Evolutionary conservation across 2,113 vertebrate species (phyloP), one percentile per base, ranked within the genome.

Genomic region (Lagopus leucura): DNA sequence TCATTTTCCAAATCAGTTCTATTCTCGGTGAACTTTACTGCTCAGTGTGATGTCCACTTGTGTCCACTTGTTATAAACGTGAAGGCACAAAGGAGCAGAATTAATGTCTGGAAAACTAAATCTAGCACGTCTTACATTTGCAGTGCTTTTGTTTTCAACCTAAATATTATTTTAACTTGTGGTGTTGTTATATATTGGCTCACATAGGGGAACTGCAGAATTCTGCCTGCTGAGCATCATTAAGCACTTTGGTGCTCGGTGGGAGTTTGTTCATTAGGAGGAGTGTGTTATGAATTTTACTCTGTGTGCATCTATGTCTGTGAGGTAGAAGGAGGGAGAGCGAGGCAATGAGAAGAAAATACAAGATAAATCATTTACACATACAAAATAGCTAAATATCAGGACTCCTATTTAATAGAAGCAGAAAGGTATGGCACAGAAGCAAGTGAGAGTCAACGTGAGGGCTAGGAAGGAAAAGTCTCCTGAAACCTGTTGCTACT

Each of bases 261-360:
- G 92, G 96, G 96, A 94, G 94, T 95, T 89, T 88, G 95, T 89
- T 94, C 96, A 96, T 94, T 95, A 96, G 82, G 84, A 92, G 50
- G 82, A 79, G 60, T 81, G 75, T 77, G 93, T 80, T 93, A 89
- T 92, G 94, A 93, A 96, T 96, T 96, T 92, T 85, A 92, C 67
- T 89, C 78, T 60, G 42, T 91, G 95, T 92, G 96, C 73, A 57
- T 91, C 94, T 90, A 77, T 93, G 85, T 75, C 47, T 72, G 55
- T n/a, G 86, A 82, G 83, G 45, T 42, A 65, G 71, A 80, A 79
- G 57, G 81, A 86, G 15, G 71, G 55, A 88, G 65, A 88, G 20
- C 1, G 13, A 93, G 61, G 86, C 72, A 81, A 83, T 83, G 85
- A 85, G 84, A 74, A 74, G 50, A n/a, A 87, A 89, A 85, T 24